Conservation (phyloP, 2,113 vertebrate species). For the Dipodomys ordii region DNA sequence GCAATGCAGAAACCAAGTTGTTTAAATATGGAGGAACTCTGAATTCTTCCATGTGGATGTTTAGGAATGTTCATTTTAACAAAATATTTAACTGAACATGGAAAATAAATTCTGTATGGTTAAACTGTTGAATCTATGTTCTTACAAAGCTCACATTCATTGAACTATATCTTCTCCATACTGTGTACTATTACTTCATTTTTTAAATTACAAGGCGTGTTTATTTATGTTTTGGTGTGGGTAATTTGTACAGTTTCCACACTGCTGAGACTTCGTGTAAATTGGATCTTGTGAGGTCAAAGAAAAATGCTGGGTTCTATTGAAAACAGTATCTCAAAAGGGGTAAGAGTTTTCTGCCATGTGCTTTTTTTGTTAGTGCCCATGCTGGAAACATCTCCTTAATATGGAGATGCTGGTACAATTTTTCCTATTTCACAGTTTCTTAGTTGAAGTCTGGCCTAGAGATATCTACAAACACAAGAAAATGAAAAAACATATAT, state of each 20-base stretch:
- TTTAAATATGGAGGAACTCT: neutral
- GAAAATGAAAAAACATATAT: neutral
- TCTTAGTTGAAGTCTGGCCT: slow-evolving; percentile 69
- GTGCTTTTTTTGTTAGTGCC: slow-evolving; percentile 90
- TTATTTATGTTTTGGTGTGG: slow-evolving; percentile 82
- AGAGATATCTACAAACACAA: neutral
- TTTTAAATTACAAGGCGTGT: slow-evolving; percentile 66
- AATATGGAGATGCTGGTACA: slow-evolving; percentile 90
- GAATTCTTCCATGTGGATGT: neutral
- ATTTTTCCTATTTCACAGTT: slow-evolving; percentile 89
- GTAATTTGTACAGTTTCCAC: slow-evolving; percentile 82
- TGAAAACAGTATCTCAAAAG: slow-evolving; percentile 80
- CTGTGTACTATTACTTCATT: no score
- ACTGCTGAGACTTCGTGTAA: slow-evolving; percentile 65
- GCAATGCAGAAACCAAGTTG: no score
- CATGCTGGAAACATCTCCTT: slow-evolving; percentile 84
- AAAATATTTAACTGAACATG: neutral
- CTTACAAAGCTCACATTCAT: neutral
- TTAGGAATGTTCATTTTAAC: neutral
- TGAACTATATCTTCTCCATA: neutral
- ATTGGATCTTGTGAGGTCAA: slow-evolving; percentile 68
- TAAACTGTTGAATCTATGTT: neutral
- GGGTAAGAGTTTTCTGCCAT: slow-evolving; percentile 82
- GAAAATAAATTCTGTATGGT: no score
- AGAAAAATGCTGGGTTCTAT: slow-evolving; percentile 72